Base-by-base conservation (phyloP, 2,888 invertebrate species). In the Melanchra persicariae region DNA sequence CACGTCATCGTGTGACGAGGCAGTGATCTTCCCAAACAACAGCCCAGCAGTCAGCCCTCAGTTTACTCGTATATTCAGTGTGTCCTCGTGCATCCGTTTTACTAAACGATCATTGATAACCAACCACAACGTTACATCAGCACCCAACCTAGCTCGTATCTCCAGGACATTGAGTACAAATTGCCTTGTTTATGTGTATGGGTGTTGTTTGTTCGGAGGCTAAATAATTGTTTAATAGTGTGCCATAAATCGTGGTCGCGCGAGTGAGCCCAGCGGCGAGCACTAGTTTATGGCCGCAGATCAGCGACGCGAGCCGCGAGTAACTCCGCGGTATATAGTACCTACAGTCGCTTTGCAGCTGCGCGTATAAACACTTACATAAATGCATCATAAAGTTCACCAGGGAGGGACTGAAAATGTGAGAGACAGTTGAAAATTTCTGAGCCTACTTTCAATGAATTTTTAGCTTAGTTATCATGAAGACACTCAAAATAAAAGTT, bases 171-270 rank as follows among this genome's bases (percentile, higher is more conserved):
- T 68, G 26, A 49, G 71, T 55, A 34, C 30, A 67, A 34, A 51
- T 37, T 71, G 26, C 24, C 2, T 24, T 34, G 54, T 19, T 49
- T 12, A 7, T 19, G 15, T 30, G 34, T n/a, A 43, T 12, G 15
- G 8, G 19, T 10, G 43, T 55, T 37, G 57, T 30, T 64, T 57
- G 61, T 60, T 55, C 57, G 54, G 49, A 61, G 52, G 49, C 52
- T 76, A 71, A 67, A 67, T 81, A 55, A 81, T 82, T 82, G 82
- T 79, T 71, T 68, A 61, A 71, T 68, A 78, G 78, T 62, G 71
- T 57, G 4, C 22, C 67, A 65, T 68, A 68, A 71, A 82, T 71
- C 43, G 72, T 57, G 45, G 7, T 12, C 5, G 64, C 69, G 15
- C 69, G 57, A 30, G 68, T 45, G 60, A 26, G 67, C 43, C 26